These are phyloP conservation scores for Champsocephalus esox DNA, from an alignment of 2,797 vertebrate species.

Conservation along the genomic window DNA sequence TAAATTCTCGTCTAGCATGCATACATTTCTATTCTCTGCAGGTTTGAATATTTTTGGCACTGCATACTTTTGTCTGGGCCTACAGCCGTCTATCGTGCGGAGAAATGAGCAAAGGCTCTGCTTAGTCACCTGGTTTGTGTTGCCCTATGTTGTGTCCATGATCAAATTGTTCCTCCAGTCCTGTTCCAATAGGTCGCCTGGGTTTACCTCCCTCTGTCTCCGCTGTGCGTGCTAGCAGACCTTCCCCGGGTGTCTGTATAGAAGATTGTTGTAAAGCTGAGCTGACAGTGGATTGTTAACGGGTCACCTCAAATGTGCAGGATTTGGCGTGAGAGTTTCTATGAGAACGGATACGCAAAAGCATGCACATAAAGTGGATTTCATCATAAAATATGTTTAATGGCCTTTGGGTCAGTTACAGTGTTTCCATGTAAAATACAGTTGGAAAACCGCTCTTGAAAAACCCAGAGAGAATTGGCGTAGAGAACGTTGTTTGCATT, in stretches of 20 bases:
- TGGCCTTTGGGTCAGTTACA: conserved; percentile 26
- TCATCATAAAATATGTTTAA: conserved; percentile 37
- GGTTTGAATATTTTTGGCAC: conserved; percentile 46
- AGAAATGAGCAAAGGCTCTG: conserved; percentile 47
- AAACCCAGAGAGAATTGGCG: conserved; percentile 2
- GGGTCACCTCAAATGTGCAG: conserved; percentile 35
- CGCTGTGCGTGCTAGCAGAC: background rate
- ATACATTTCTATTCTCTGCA: conserved; percentile 39
- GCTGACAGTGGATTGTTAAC: conserved; percentile 36
- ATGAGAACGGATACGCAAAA: conserved; percentile 5
- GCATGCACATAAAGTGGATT: conserved; percentile 21
- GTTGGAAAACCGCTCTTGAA: background rate
- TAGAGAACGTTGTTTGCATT: background rate
- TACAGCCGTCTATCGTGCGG: conserved; percentile 19
- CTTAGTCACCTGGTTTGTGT: conserved; percentile 58
- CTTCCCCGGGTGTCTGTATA: background rate
- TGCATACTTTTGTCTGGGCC: conserved; percentile 34
- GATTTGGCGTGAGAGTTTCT: conserved; percentile 17
- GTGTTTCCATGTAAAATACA: conserved; percentile 33
- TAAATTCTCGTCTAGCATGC: conserved; percentile 23
- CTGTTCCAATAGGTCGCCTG: conserved; percentile 14
- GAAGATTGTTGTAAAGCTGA: conserved; percentile 22
- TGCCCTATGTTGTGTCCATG: conserved; percentile 40
- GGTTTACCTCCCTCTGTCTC: conserved; percentile 20
- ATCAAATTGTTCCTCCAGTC: conserved; percentile 40